A percentile compares a stretch with the other conserved stretches of the same genome.
Evolutionary conservation across 1,140 invertebrate species (phyloP).

Genomic region (Rhyacophila brunnea): DNA sequence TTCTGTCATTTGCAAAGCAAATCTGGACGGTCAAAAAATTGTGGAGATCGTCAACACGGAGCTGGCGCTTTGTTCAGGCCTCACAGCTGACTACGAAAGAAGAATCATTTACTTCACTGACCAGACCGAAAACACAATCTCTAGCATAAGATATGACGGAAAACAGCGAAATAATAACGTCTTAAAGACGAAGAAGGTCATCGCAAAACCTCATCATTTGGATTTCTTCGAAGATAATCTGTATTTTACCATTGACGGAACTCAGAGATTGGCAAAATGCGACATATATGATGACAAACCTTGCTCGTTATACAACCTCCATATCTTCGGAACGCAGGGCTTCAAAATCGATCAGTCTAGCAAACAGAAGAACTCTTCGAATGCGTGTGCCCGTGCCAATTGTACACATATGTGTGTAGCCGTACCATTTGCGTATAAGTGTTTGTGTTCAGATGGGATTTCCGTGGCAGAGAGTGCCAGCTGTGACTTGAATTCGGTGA

Average conservation of each 20-base stretch:
- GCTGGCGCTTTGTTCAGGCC: conserved; percentile 59
- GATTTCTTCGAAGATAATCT: conserved; percentile 62
- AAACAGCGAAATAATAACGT: conserved; percentile 50
- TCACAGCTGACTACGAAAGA: conserved; percentile 67
- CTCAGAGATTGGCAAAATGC: conserved; percentile 55
- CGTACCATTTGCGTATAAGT: conserved; percentile 6
- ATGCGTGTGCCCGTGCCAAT: conserved; percentile 10
- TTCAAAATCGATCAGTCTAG: conserved; percentile 58
- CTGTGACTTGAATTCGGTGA: conserved; percentile 15
- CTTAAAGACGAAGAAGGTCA: conserved; percentile 45
- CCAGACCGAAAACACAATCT: conserved; percentile 59
- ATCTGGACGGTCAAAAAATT: conserved; percentile 63
- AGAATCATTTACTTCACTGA: conserved; percentile 69
- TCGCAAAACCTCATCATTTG: conserved; percentile 49
- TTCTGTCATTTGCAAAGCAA: conserved; percentile 58
- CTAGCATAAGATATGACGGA: conserved; percentile 65
- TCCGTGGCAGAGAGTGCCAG: conserved; percentile 1
- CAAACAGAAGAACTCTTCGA: conserved; percentile 43
- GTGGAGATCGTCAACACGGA: conserved; percentile 41
- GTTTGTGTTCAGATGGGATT: conserved; percentile 18
- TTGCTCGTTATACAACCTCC: conserved; percentile 49
- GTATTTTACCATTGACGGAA: conserved; percentile 54
- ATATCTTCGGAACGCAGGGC: conserved; percentile 47
- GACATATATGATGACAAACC: conserved; percentile 46
- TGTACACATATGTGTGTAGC: conserved; percentile 28